Base-by-base conservation (phyloP, 2,888 invertebrate genomes). In the Diaprepes abbreviatus region DNA sequence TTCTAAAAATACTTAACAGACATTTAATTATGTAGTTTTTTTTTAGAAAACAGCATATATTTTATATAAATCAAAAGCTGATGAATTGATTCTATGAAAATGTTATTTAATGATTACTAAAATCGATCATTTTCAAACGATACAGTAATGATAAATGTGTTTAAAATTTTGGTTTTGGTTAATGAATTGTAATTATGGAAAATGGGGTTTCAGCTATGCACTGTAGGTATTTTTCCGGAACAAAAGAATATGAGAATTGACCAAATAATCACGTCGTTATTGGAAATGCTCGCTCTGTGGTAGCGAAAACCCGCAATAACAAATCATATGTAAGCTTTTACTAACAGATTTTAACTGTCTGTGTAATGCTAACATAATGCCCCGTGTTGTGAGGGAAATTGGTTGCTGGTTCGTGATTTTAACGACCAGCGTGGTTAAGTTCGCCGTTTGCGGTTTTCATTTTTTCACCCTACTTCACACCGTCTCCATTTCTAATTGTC, bases 281-380 rank as follows among this genome's bases (percentile, higher is more conserved):
- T 78, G 77, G 77, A 78, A 73, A 74, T 73, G 75, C 69, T 71
- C 75, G 80, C 82, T 82, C 79, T 82, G 83, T 78, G 83, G 83
- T 79, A 74, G 74, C 76, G 78, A 78, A 80, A 81, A 79, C 80
- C 83, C 83, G 80, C 83, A 83, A 82, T 79, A 82, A 83, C 83
- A 83, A 83, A 83, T 83, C 83, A 83, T 82, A 80, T 81, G 81
- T 83, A 83, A 83, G 83, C 83, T 82, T 83, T 83, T 82, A 82
- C 83, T 83, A 83, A 83, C 83, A 83, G 83, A 83, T 83, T 83
- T 83, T 83, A 83, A 83, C 83, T 83, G 83, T 82, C 82, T 79
- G 76, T 79, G 80, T 83, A 83, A 83, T 83, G 82, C 83, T 82
- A 82, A 83, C 83, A 82, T 83, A 83, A 83, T 82, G 82, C 81